Evolutionary conservation across 2,888 invertebrate species (phyloP).

Genomic region (Perithous albicinctus): DNA sequence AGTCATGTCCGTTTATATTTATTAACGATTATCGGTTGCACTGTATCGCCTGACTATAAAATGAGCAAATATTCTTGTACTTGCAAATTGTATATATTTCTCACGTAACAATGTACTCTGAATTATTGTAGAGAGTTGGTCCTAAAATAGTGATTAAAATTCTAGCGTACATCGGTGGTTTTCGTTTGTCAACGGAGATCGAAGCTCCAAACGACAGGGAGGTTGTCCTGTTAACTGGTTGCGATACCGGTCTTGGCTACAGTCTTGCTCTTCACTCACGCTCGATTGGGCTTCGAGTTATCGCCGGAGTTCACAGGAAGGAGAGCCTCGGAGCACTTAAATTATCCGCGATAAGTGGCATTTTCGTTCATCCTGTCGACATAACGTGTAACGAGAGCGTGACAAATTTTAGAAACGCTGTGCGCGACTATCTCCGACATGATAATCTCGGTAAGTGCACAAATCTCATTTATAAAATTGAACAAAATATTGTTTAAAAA

Average conservation of each 20-base stretch:
- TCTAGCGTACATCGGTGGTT: constrained; percentile 1
- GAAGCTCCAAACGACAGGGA: constrained; percentile 46
- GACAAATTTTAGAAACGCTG: constrained; percentile 84
- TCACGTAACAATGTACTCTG: no score
- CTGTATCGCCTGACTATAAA: background rate
- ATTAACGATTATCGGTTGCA: background rate
- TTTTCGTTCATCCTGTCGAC: constrained; percentile 88
- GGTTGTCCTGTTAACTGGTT: constrained; percentile 90
- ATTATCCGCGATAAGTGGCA: constrained; percentile 83
- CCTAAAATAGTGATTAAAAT: background rate
- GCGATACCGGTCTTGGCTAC: constrained; percentile 94
- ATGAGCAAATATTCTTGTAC: background rate
- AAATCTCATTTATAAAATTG: background rate
- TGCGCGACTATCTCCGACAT: constrained; percentile 76
- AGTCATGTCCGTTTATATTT: constrained; percentile 10
- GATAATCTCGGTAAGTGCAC: constrained; percentile 83
- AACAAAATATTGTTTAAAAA: background rate
- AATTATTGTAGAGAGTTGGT: background rate
- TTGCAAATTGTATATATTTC: background rate
- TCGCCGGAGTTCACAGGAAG: constrained; percentile 90
- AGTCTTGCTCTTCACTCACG: constrained; percentile 86
- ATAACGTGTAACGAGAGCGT: constrained; percentile 88
- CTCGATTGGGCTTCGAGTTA: constrained; percentile 88
- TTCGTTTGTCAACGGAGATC: constrained; percentile 4
- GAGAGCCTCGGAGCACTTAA: constrained; percentile 88